These are phyloP conservation scores for Syngnathus acus DNA, from an alignment of 2,797 vertebrate genomes.

Conservation along the genomic window DNA sequence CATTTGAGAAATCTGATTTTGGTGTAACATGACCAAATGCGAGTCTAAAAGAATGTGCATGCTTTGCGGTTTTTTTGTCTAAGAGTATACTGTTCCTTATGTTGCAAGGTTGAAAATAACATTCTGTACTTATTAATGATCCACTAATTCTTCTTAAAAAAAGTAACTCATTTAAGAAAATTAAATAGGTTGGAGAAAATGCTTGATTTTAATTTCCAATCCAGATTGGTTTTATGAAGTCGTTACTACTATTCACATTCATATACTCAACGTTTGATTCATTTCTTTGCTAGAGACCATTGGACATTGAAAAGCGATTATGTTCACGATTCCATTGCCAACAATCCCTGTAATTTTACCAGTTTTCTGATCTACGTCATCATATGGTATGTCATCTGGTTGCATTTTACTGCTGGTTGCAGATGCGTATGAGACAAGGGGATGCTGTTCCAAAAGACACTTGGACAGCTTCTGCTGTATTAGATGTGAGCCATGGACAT, in stretches of 20 bases:
- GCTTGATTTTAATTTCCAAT: background rate
- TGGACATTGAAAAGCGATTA: background rate
- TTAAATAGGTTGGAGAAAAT: background rate
- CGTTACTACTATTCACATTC: background rate
- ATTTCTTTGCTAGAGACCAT: background rate
- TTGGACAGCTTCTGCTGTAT: slow-evolving; percentile 24
- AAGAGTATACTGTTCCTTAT: background rate
- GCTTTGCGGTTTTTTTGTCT: background rate
- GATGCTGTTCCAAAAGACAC: slow-evolving; percentile 21
- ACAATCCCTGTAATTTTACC: background rate
- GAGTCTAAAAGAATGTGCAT: background rate
- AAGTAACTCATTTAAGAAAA: no score
- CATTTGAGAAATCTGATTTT: background rate
- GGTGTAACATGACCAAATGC: background rate
- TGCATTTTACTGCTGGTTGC: slow-evolving; percentile 17
- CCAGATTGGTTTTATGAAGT: background rate
- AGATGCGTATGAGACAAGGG: slow-evolving; percentile 28
- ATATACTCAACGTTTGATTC: background rate
- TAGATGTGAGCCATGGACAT: slow-evolving; percentile 33
- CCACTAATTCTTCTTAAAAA: background rate
- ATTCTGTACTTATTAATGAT: background rate
- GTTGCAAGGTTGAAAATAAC: background rate
- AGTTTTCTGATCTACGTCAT: background rate
- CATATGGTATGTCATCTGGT: slow-evolving; percentile 1
- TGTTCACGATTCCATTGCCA: background rate